Conservation (phyloP, 2,888 invertebrate genomes). For the Dysmachus trigonus region DNA sequence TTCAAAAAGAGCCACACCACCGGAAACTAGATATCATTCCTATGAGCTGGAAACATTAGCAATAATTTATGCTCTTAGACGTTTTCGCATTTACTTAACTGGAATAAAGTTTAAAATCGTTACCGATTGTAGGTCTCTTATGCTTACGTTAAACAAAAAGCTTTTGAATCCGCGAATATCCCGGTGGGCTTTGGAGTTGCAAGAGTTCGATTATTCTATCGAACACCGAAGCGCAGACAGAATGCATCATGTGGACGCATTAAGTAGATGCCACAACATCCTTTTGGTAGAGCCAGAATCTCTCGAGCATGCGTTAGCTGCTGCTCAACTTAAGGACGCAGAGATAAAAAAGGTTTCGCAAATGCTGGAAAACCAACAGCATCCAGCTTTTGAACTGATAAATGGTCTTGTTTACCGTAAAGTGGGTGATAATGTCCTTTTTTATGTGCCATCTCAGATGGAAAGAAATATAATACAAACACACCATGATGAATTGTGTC, state of each 20-base stretch:
- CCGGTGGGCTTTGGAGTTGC: not conserved
- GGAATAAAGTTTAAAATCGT: constrained; percentile 51
- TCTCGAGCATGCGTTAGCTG: not conserved
- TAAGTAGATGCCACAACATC: constrained; percentile 49
- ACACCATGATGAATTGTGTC: constrained; percentile 46
- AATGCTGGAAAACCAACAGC: not conserved
- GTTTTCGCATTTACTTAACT: constrained; percentile 53
- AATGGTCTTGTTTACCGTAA: constrained; percentile 17
- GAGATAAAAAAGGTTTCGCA: not conserved
- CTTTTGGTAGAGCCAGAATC: not conserved
- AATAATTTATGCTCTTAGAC: constrained; percentile 52
- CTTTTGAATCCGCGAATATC: not conserved
- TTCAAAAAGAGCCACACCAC: no score
- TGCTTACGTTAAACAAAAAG: constrained; percentile 20
- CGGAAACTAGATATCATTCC: no score
- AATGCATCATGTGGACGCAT: constrained; percentile 55
- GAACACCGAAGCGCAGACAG: constrained; percentile 49
- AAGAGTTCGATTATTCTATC: constrained; percentile 45
- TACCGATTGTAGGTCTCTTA: constrained; percentile 44
- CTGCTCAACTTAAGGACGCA: not conserved
- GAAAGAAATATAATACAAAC: constrained; percentile 43
- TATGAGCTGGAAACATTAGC: no score
- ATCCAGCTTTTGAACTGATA: not conserved
- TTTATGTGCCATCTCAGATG: no score
- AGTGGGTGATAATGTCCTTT: not conserved